Evolutionary conservation across 2,888 invertebrate genomes (phyloP), one percentile per base, ranked within the genome.

Genomic region (Proisotoma minuta): DNA sequence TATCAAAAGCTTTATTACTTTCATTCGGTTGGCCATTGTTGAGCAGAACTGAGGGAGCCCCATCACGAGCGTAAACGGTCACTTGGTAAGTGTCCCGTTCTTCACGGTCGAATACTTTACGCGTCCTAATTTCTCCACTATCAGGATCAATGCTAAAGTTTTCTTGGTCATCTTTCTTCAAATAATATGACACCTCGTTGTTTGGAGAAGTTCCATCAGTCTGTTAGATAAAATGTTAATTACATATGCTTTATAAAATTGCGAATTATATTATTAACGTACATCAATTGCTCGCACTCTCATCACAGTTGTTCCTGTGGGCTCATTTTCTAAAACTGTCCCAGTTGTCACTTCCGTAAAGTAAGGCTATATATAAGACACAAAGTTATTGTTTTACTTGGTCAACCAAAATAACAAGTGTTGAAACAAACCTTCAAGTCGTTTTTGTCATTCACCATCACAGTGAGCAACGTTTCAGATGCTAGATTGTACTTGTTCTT

Each of bases 81-180:
- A 98, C 86, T 76, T 89, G 91, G 77, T 94, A 96, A 60, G 87
- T 87, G 76, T 88, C 88, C 53, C 86, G 83, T 62, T 83, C 80
- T 81, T 97, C 97, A 58, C 96, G 83, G 78, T 97, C 95, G 77
- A 97, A 95, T 65, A 82, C 15, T 54, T 54, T 29, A 3, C 23
- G 78, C 0, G 94, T 91, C 0, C 88, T 92, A 28, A 96, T 91
- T 74, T 90, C 88, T 5, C 97, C 97, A 12, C 91, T 91, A n/a
- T 84, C 76, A 3, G 82, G 80, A 77, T 96, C 91, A 60, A 97
- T 91, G 10, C 84, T 81, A 77, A 96, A 96, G n/a, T 84, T 82
- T 57, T 89, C 87, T 1, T 81, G 81, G 61, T 74, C 71, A 62
- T 85, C 84, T 26, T 82, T 84, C 50, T 62, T 63, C 57, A 92